Evolutionary conservation across 2,113 vertebrate species (phyloP).

Genomic region (Haliaeetus leucogaster): DNA sequence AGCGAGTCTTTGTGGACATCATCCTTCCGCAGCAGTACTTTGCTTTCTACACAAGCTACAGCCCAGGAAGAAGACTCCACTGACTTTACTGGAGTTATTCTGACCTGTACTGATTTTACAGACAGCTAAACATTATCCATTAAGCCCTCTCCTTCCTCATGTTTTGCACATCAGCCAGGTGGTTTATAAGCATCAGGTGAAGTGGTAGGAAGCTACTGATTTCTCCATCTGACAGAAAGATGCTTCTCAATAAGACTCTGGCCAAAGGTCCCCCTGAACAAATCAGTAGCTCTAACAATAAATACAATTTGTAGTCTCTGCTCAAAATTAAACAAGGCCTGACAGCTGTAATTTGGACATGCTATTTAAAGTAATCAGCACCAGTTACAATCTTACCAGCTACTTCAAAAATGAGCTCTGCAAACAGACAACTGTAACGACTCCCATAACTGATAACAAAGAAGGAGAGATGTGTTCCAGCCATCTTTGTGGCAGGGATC

Average conservation of each 20-base stretch:
- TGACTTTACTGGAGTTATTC: not conserved
- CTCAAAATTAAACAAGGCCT: not conserved
- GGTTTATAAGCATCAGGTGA: not conserved
- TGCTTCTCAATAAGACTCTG: not conserved
- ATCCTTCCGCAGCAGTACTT: not conserved
- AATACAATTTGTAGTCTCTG: not conserved
- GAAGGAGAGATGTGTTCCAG: not conserved
- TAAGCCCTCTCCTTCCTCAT: not conserved
- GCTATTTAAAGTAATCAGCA: not conserved
- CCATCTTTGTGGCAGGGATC: not conserved
- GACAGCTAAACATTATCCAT: not conserved
- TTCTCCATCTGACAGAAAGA: not conserved
- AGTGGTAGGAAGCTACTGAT: not conserved
- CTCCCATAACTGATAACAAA: not conserved
- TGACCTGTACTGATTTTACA: not conserved
- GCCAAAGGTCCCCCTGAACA: not conserved
- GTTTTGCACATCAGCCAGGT: not conserved
- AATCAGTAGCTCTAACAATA: not conserved
- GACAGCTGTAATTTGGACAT: not conserved
- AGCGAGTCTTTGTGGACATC: not conserved
- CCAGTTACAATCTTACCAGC: not conserved
- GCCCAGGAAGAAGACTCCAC: not conserved
- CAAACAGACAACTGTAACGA: not conserved
- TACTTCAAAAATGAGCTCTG: not conserved
- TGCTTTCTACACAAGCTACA: not conserved